A percentile compares a stretch with the other conserved stretches of the same genome.
Evolutionary conservation across 2,888 invertebrate genomes (phyloP).

Genomic region (Noctua janthina): DNA sequence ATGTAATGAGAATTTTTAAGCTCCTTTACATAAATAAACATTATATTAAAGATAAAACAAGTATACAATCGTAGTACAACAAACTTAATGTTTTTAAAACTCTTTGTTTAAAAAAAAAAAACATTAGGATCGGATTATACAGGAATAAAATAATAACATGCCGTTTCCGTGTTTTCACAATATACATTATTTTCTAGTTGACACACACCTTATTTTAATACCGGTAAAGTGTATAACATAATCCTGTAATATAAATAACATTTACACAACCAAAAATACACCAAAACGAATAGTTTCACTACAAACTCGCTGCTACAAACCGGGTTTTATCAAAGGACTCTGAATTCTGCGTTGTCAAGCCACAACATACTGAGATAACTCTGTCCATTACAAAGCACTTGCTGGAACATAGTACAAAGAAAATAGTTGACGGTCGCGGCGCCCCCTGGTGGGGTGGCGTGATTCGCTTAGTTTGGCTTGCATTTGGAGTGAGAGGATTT

Average conservation of each 20-base stretch:
- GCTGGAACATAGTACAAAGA: constrained; percentile 61
- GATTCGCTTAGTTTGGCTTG: constrained; percentile 51
- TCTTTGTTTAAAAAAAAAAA: too few species aligned
- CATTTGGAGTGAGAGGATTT: constrained; percentile 42
- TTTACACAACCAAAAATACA: constrained; percentile 7
- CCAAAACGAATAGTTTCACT: constrained; percentile 40
- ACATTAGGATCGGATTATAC: neutral
- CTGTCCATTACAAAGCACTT: constrained; percentile 55
- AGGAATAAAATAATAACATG: neutral
- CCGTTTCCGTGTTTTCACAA: neutral
- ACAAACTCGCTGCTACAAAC: constrained; percentile 28
- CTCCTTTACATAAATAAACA: neutral
- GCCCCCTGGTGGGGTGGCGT: constrained; percentile 36
- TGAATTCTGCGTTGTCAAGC: constrained; percentile 60
- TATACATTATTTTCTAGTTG: neutral
- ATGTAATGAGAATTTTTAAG: neutral
- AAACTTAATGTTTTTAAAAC: neutral
- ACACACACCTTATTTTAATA: neutral
- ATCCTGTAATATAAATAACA: neutral
- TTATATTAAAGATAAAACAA: neutral
- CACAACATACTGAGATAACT: constrained; percentile 60
- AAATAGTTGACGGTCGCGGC: constrained; percentile 67
- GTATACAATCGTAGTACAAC: neutral
- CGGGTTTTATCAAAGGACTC: constrained; percentile 56
- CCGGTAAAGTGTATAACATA: neutral